Evolutionary conservation across 2,113 vertebrate species (phyloP).

Genomic region (Periophthalmodon schlosseri): DNA sequence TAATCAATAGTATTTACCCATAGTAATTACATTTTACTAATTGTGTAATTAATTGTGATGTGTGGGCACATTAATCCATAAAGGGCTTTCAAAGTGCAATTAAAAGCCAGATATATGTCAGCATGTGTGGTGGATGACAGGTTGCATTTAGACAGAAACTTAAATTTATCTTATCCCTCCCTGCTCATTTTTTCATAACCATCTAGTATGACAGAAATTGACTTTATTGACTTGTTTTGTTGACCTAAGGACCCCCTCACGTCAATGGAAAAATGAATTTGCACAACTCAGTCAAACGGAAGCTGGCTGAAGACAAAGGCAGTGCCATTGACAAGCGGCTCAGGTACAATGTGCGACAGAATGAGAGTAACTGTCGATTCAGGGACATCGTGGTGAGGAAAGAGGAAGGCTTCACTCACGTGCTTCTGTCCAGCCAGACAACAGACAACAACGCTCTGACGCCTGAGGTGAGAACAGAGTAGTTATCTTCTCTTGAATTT

Average conservation of each 20-base stretch:
- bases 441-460: conserved; percentile 97
- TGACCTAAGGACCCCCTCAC: conserved; percentile 79
- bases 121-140: neutral
- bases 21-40: neutral
- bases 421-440: conserved; percentile 94
- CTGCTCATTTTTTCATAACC: neutral
- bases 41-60: neutral
- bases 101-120: neutral
- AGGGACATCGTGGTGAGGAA: conserved; percentile 98
- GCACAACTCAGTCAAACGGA: conserved; percentile 89
- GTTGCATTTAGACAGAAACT: too few species aligned
- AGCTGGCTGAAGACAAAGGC: conserved; percentile 89
- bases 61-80: neutral
- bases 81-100: neutral
- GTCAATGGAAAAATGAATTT: conserved; percentile 86
- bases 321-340: conserved; percentile 97
- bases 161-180: too few species aligned
- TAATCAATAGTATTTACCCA: neutral
- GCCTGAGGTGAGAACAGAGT: conserved; percentile 85
- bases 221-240: conserved; percentile 24
- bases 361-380: conserved; percentile 93
- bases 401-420: conserved; percentile 96
- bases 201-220: neutral
- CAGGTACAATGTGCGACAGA: conserved; percentile 95
- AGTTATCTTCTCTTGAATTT: neutral